Evolutionary conservation across 2,888 invertebrate genomes (phyloP), one percentile per base, ranked within the genome.

Genomic region (Mesoligia furuncula): DNA sequence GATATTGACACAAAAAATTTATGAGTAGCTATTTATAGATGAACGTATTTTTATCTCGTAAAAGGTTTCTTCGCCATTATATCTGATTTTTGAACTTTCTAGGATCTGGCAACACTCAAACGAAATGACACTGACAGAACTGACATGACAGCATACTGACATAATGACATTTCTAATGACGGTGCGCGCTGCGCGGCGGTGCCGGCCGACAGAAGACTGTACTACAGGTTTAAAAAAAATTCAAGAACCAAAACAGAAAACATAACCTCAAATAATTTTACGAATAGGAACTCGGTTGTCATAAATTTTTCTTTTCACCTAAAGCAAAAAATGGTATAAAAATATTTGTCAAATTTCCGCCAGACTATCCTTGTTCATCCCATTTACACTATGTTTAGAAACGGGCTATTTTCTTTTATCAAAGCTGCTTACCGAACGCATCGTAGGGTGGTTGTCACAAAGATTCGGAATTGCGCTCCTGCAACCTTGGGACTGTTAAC

Each of bases 401-500:
- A 87, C 73, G 92, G 91, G 83, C 72, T 96, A 27, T 90, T 93
- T 71, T 87, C 88, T 80, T 86, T 94, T 76, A 71, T 95, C 51
- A 93, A 87, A 86, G 85, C 88, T 42, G 87, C 89, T 57, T 92
- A 85, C 79, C 89, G 86, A 79, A 77, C 88, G 48, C 91, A 93
- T 71, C 90, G 84, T 39, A 91, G 85, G 79, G 88, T 88, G 59
- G 79, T 91, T 59, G 75, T 90, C 27, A 71, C 89, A 27, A 94
- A 87, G 86, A 82, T 93, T 75, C 90, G 94, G 67, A 91, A 90
- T 83, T 86, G 91, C 79, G 82, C 92, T 45, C 95, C 96, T 48
- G 87, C 93, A 68, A 90, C 95, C 20, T 75, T 95, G 62, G 93
- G 94, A 51, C 85, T 95, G 5, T 72, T 95, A 62, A 90, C 93